phyloP scores from a whole-genome alignment of 2,113 vertebrate genomes.

The Cepphus grylle region DNA sequence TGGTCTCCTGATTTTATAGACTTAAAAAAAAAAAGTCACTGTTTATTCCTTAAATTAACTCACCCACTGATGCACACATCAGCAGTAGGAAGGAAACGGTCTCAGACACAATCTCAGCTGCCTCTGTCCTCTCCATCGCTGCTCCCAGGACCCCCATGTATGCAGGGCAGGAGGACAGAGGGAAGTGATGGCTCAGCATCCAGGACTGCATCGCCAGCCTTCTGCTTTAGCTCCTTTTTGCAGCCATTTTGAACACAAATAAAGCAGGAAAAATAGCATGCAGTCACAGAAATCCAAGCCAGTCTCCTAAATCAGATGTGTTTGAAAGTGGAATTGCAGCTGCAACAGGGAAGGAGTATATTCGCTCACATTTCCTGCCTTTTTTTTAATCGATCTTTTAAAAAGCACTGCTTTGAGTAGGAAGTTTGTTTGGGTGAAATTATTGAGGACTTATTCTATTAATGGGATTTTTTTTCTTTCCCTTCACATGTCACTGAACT shows the following conservation, averaged over 20 bases:
- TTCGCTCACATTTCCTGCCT: background rate
- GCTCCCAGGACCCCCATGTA: accelerated
- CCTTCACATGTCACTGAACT: background rate
- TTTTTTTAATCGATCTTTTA: background rate
- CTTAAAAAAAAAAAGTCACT: background rate
- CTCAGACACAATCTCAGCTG: background rate
- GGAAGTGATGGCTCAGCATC: background rate
- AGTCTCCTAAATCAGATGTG: background rate
- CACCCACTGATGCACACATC: background rate
- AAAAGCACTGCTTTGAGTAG: background rate
- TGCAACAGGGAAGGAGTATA: background rate
- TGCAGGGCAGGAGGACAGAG: background rate
- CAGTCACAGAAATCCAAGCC: background rate
- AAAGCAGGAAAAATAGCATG: background rate
- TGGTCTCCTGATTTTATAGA: background rate
- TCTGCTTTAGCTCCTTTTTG: background rate
- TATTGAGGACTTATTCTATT: background rate
- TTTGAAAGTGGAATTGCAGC: background rate
- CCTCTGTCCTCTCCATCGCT: background rate
- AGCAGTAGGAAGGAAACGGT: accelerated
- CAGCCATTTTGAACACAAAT: background rate
- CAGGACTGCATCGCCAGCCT: background rate
- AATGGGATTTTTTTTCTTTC: background rate
- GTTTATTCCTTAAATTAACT: background rate
- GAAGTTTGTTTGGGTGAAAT: background rate